These are phyloP conservation scores for zebrafish (Danio rerio) DNA, from an alignment of 2,113 vertebrate species.

Conservation along the genomic window DNA sequence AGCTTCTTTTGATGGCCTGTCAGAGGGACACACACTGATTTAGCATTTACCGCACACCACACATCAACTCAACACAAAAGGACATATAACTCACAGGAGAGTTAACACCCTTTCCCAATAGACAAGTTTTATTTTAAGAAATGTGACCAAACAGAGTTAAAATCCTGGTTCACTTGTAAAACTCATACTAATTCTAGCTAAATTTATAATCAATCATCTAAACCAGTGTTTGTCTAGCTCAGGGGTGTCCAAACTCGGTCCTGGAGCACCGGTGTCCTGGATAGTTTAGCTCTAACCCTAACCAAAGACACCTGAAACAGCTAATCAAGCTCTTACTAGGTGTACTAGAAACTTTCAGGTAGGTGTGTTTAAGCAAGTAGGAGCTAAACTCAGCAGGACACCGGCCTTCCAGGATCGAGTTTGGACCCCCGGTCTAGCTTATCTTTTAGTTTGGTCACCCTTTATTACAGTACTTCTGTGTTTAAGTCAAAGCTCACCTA, in stretches of 20 bases:
- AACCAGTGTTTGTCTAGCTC: neutral
- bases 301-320: no score
- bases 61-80: neutral
- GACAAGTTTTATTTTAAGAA: neutral
- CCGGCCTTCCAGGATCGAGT: no score
- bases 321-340: no score
- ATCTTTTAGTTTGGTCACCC: neutral
- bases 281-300: no score
- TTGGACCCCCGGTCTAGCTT: neutral
- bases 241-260: no score
- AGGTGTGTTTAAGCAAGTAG: no score
- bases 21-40: neutral
- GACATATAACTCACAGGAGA: neutral
- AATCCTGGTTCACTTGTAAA: neutral
- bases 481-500: conserved; percentile 79
- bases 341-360: no score
- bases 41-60: neutral
- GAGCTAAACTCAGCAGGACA: no score
- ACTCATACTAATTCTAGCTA: no score
- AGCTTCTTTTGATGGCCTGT: conserved; percentile 98
- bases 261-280: no score
- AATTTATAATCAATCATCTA: neutral
- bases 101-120: neutral
- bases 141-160: neutral
- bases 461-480: neutral